phyloP scores from a whole-genome alignment of 2,797 vertebrate genomes.

The Coluber constrictor region DNA sequence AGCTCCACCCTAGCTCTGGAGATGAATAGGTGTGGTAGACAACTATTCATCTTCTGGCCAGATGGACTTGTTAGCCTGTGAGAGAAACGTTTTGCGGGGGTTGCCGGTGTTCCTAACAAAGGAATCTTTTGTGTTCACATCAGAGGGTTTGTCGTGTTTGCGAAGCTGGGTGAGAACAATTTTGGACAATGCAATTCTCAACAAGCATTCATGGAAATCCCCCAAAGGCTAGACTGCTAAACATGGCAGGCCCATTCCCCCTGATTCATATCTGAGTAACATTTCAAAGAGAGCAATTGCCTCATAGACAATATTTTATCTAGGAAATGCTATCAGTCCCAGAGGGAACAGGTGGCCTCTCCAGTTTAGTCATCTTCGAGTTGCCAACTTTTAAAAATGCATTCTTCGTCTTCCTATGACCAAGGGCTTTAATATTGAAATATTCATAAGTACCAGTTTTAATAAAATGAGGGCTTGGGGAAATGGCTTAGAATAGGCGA shows the following conservation, averaged over 20 bases:
- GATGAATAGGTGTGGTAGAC: no score
- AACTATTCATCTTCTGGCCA: no score
- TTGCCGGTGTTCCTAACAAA: no score
- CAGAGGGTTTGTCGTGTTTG: no score
- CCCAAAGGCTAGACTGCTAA: slow-evolving; percentile 12
- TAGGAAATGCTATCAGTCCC: slow-evolving; percentile 46
- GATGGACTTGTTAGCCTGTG: no score
- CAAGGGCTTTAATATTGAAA: slow-evolving; percentile 74
- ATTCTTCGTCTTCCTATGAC: slow-evolving; percentile 66
- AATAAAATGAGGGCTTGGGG: slow-evolving; percentile 77
- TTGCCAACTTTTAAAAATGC: slow-evolving; percentile 67
- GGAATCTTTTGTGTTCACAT: no score
- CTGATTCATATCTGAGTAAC: slow-evolving; percentile 15
- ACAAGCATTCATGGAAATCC: neutral
- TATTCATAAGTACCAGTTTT: slow-evolving; percentile 72
- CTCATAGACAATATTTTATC: slow-evolving; percentile 59
- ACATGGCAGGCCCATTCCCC: slow-evolving; percentile 19
- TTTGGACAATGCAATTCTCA: neutral
- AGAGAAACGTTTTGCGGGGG: no score
- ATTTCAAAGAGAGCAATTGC: slow-evolving; percentile 21
- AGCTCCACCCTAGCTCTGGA: no score
- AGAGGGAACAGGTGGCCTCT: slow-evolving; percentile 34
- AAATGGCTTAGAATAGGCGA: slow-evolving; percentile 68
- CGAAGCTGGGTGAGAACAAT: no score
- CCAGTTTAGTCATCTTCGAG: slow-evolving; percentile 57